These are phyloP conservation scores for Agonopterix alstromeriana DNA, from an alignment of 2,888 invertebrate species.

Conservation along the genomic window DNA sequence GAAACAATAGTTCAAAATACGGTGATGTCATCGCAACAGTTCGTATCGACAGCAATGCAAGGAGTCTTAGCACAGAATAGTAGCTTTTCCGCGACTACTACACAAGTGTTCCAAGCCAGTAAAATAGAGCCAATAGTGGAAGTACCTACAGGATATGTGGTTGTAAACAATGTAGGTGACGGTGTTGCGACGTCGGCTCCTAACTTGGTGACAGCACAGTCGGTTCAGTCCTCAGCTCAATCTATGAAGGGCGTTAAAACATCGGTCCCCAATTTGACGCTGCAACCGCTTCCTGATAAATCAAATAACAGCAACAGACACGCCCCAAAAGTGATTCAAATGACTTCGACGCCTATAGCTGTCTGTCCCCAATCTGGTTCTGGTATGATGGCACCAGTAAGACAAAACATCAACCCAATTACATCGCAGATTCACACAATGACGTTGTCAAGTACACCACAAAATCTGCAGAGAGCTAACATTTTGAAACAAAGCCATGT, in stretches of 20 bases:
- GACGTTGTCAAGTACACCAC: conserved; percentile 54
- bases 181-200: conserved; percentile 57
- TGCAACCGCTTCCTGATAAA: conserved; percentile 69
- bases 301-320: conserved; percentile 45
- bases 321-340: conserved; percentile 65
- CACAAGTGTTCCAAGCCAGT: conserved; percentile 90
- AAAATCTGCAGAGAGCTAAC: conserved; percentile 48
- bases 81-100: conserved; percentile 89
- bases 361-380: conserved; percentile 48
- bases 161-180: conserved; percentile 79
- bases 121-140: conserved; percentile 90
- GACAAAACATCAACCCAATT: conserved; percentile 64
- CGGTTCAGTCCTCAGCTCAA: conserved; percentile 58
- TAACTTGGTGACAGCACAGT: conserved; percentile 60
- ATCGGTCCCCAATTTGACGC: conserved; percentile 59
- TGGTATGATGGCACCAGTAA: conserved; percentile 47
- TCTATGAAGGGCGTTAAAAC: conserved; percentile 59
- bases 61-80: conserved; percentile 88
- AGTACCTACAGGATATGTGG: conserved; percentile 83
- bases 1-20: conserved; percentile 93
- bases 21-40: conserved; percentile 92
- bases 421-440: conserved; percentile 68
- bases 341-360: conserved; percentile 46
- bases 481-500: conserved; percentile 52
- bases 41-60: conserved; percentile 87